Percentiles rank a stretch among this genome's conserved stretches.
These are phyloP conservation scores for Myotis vivesi DNA, from an alignment of 2,797 vertebrate species.

Conservation along the genomic window DNA sequence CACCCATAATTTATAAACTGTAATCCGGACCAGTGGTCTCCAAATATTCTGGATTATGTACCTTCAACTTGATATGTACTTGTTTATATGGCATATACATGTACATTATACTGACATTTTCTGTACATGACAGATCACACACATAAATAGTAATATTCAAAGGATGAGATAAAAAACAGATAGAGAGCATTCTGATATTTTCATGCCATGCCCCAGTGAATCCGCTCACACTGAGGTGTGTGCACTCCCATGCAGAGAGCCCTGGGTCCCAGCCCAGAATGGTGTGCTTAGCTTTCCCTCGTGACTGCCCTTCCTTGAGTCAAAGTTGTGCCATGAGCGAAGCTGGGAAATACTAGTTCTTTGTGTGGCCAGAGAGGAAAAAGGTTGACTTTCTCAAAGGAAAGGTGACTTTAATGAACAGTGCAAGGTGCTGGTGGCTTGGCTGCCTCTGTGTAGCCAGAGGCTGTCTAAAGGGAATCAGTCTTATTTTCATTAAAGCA, in stretches of 20 bases:
- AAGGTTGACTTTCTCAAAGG: background rate
- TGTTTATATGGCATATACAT: background rate
- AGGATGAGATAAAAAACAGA: background rate
- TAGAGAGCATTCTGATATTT: background rate
- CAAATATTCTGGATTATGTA: background rate
- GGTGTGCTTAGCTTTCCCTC: background rate
- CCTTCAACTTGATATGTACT: background rate
- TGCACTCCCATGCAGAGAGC: background rate
- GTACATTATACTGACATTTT: background rate
- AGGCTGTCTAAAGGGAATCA: background rate
- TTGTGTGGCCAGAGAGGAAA: background rate
- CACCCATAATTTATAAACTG: background rate
- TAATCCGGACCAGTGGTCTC: background rate
- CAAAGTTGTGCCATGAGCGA: background rate
- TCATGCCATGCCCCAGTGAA: background rate
- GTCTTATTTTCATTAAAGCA: constrained; percentile 13
- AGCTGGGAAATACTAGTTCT: background rate
- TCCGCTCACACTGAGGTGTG: background rate
- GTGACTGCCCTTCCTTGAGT: background rate
- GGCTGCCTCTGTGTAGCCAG: background rate
- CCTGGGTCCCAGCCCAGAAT: background rate
- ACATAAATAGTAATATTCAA: background rate
- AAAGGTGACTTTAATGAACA: background rate
- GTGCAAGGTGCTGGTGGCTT: background rate
- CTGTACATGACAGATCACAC: background rate